Evolutionary conservation across 2,113 vertebrate genomes (phyloP).

Genomic region (Mobula hypostoma): DNA sequence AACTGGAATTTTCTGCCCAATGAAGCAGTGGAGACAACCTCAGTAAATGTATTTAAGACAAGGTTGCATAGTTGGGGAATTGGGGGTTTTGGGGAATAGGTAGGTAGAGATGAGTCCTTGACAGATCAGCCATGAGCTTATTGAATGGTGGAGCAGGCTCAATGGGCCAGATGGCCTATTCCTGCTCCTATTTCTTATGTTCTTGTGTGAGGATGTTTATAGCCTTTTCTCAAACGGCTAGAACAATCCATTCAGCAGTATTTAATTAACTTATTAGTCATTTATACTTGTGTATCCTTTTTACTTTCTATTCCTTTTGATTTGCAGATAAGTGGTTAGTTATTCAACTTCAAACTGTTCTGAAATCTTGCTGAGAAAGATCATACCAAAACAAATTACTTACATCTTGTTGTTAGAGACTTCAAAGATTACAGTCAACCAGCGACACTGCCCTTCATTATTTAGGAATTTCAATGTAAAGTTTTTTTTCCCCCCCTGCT

Average conservation of each 20-base stretch:
- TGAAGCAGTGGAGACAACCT: too few relatives aligned
- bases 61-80: too few relatives aligned
- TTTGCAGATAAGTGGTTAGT: not conserved
- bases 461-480: not conserved
- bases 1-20: too few relatives aligned
- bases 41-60: too few relatives aligned
- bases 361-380: not conserved
- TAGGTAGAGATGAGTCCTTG: too few relatives aligned
- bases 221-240: not conserved
- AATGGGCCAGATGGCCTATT: too few relatives aligned
- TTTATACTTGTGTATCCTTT: not conserved
- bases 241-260: not conserved
- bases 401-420: not conserved
- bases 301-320: not conserved
- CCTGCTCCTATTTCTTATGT: too few relatives aligned
- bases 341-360: not conserved
- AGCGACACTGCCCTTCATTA: not conserved
- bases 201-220: not conserved
- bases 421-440: not conserved
- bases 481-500: not conserved
- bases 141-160: too few relatives aligned
- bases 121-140: too few relatives aligned
- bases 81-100: too few relatives aligned
- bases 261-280: not conserved
- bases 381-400: not conserved